These are phyloP conservation scores for Gymnobelideus leadbeateri DNA, from an alignment of 2,113 vertebrate genomes.

Conservation along the genomic window DNA sequence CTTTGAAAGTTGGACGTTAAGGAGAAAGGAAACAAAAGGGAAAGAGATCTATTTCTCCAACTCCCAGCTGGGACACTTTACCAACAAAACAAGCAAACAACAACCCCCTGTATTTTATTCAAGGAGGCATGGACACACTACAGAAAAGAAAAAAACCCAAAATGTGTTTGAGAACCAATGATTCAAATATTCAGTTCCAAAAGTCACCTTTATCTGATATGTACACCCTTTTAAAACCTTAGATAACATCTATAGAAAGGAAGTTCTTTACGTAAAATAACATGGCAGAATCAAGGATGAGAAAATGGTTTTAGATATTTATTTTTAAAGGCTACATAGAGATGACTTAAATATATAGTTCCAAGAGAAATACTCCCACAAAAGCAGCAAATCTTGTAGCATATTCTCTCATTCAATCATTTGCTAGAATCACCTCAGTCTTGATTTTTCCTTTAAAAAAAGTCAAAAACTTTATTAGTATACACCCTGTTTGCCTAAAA, in stretches of 20 bases:
- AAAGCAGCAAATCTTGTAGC: neutral
- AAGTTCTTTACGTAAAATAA: neutral
- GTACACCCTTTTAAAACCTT: neutral
- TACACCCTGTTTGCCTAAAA: neutral
- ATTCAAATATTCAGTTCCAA: neutral
- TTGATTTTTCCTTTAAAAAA: neutral
- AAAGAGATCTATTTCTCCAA: neutral
- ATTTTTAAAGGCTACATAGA: neutral
- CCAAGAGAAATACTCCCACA: neutral
- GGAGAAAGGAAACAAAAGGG: neutral
- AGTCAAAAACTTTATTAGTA: neutral
- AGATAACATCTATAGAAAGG: neutral
- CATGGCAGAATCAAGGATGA: neutral
- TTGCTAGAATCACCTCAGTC: neutral
- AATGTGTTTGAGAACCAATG: neutral
- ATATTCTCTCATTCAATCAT: neutral
- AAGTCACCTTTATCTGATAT: neutral
- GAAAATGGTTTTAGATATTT: neutral
- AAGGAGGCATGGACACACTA: neutral
- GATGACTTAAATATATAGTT: neutral
- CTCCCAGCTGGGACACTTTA: neutral
- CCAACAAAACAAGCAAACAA: neutral
- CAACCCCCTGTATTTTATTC: neutral
- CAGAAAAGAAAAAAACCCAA: neutral
- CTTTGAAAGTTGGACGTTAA: neutral